phyloP scores from a whole-genome alignment of 2,888 invertebrate genomes.

The Mythimna lalbum region DNA sequence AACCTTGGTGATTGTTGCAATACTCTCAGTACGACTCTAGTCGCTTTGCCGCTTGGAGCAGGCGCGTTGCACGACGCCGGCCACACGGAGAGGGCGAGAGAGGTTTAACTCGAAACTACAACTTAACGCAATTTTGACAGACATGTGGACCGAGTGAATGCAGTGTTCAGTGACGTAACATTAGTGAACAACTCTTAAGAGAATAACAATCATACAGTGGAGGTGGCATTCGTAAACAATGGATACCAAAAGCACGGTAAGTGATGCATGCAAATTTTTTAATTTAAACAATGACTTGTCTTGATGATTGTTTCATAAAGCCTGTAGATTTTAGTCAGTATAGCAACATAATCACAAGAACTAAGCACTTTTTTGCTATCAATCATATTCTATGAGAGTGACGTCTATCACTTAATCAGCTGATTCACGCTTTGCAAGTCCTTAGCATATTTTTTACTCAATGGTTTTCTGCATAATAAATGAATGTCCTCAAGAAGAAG shows the following conservation, averaged over 20 bases:
- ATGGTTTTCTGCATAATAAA: not conserved
- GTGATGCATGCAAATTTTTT: constrained; percentile 72
- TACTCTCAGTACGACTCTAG: constrained; percentile 91
- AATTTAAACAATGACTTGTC: constrained; percentile 59
- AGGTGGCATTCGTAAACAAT: constrained; percentile 80
- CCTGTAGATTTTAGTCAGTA: constrained; percentile 18
- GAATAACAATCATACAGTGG: constrained; percentile 74
- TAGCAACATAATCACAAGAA: constrained; percentile 1
- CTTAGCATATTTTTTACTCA: not conserved
- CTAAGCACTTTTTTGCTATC: constrained; percentile 1
- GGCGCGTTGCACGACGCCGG: constrained; percentile 86
- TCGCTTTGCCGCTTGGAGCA: constrained; percentile 91
- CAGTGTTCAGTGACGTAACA: constrained; percentile 88
- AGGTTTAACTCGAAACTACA: constrained; percentile 80
- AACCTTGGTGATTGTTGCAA: constrained; percentile 88
- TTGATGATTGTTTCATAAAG: constrained; percentile 44
- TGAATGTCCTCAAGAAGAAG: not conserved
- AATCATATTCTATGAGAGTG: constrained; percentile 14
- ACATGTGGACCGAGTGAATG: constrained; percentile 89
- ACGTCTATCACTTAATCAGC: constrained; percentile 24
- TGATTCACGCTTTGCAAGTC: constrained; percentile 20
- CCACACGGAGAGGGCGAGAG: constrained; percentile 91
- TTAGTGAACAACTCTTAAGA: constrained; percentile 78
- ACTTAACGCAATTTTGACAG: constrained; percentile 75
- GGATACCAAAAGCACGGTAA: constrained; percentile 88